A percentile compares a stretch with the other conserved stretches of the same genome.
Conservation (phyloP, 1,140 invertebrate genomes). For the Chymomyza costata region DNA sequence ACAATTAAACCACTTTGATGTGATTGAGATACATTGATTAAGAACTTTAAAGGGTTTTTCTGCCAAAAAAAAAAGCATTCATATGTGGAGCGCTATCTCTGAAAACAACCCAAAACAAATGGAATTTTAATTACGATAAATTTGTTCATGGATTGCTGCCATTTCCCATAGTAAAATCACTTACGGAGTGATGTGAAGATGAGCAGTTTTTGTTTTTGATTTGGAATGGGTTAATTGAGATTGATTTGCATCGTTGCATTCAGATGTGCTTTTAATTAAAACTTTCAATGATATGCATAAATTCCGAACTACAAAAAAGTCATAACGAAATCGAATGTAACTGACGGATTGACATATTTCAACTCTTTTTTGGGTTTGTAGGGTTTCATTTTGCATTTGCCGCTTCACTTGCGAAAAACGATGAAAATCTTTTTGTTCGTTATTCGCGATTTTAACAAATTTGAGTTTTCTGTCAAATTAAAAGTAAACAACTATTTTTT, state of each 20-base stretch:
- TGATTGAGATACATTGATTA: no score
- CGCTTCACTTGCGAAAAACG: background rate
- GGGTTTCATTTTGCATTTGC: no score
- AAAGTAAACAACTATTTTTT: constrained; percentile 1
- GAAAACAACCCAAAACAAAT: no score
- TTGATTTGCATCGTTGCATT: constrained; percentile 1
- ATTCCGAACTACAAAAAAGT: background rate
- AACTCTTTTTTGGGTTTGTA: no score
- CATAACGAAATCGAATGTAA: background rate
- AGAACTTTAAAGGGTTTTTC: no score
- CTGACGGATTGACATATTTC: background rate
- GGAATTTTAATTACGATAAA: constrained; percentile 1
- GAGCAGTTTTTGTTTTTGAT: background rate
- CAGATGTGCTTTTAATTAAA: constrained; percentile 2
- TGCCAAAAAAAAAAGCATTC: no score
- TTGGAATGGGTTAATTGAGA: background rate
- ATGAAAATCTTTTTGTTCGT: background rate
- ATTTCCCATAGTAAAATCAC: background rate
- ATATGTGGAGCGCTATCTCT: no score
- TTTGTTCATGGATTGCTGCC: background rate
- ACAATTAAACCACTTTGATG: no score
- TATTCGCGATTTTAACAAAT: constrained; percentile 1
- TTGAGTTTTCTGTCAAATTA: background rate
- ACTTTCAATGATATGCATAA: background rate
- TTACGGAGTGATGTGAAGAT: background rate